Percentiles rank a stretch among this genome's conserved stretches.
Conservation (phyloP, 2,797 vertebrate species). For the Sternarchorhynchus goeldii region DNA sequence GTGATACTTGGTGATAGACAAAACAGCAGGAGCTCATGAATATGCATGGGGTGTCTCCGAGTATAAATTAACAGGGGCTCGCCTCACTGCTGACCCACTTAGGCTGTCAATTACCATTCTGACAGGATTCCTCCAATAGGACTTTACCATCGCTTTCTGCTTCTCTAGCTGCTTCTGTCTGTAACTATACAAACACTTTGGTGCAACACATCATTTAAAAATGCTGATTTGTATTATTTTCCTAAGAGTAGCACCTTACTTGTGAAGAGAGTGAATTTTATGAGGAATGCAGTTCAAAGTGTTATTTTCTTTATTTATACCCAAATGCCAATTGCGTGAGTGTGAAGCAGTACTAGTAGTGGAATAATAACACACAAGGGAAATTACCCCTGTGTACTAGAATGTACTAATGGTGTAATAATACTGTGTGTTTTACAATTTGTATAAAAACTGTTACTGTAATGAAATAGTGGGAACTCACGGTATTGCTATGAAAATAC, state of each 20-base stretch:
- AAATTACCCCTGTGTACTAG: no score
- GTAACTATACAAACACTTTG: slow-evolving; percentile 79
- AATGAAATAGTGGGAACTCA: no score
- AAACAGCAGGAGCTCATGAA: slow-evolving; percentile 97
- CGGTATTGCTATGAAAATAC: no score
- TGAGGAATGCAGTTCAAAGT: not conserved
- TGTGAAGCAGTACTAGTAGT: not conserved
- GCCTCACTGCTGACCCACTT: slow-evolving; percentile 93
- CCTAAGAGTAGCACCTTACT: not conserved
- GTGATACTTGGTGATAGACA: slow-evolving; percentile 93
- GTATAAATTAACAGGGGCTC: slow-evolving; percentile 96
- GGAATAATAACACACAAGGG: no score
- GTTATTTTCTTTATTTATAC: no score
- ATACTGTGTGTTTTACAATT: slow-evolving; percentile 38
- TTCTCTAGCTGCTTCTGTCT: slow-evolving; percentile 76
- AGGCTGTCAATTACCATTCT: slow-evolving; percentile 89
- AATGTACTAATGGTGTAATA: no score
- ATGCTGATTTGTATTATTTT: slow-evolving; percentile 2
- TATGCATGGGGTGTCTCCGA: slow-evolving; percentile 90
- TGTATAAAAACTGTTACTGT: slow-evolving; percentile 14
- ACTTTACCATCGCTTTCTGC: slow-evolving; percentile 76
- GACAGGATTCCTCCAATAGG: slow-evolving; percentile 85
- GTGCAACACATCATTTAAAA: slow-evolving; percentile 59
- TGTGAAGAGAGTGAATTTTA: not conserved
- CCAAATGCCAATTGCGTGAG: not conserved